These are phyloP conservation scores for Microctenopoma stevenorrisi DNA, from an alignment of 2,797 vertebrate genomes.

Conservation along the genomic window DNA sequence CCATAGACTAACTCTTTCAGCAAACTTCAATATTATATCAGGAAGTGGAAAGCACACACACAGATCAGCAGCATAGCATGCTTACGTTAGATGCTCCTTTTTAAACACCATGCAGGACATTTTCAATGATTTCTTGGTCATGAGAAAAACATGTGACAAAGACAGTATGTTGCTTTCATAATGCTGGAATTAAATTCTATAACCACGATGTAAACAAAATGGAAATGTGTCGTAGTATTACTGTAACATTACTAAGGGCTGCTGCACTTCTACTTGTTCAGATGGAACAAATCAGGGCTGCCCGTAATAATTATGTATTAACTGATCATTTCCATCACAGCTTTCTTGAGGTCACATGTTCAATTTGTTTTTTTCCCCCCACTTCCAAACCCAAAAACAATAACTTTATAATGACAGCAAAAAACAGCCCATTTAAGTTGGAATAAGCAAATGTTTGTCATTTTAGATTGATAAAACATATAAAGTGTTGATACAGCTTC, in stretches of 20 bases:
- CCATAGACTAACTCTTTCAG: constrained; percentile 28
- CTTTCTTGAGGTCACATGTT: no score
- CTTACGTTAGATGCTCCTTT: constrained; percentile 57
- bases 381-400: not conserved
- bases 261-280: not conserved
- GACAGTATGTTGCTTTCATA: constrained; percentile 13
- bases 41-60: constrained; percentile 37
- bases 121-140: constrained; percentile 28
- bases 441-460: not conserved
- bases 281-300: not conserved
- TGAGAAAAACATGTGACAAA: constrained; percentile 31
- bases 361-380: no score
- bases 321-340: not conserved
- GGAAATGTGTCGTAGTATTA: not conserved
- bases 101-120: constrained; percentile 51
- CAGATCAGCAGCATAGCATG: constrained; percentile 40
- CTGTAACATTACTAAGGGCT: not conserved
- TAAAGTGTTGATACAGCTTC: constrained; percentile 11
- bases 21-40: constrained; percentile 51
- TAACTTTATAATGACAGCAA: not conserved
- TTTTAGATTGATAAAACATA: constrained; percentile 15
- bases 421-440: not conserved
- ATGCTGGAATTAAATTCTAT: constrained; percentile 13
- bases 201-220: not conserved
- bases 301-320: not conserved